Evolutionary conservation across 2,888 invertebrate genomes (phyloP).

Genomic region (Hetaerina titia): DNA sequence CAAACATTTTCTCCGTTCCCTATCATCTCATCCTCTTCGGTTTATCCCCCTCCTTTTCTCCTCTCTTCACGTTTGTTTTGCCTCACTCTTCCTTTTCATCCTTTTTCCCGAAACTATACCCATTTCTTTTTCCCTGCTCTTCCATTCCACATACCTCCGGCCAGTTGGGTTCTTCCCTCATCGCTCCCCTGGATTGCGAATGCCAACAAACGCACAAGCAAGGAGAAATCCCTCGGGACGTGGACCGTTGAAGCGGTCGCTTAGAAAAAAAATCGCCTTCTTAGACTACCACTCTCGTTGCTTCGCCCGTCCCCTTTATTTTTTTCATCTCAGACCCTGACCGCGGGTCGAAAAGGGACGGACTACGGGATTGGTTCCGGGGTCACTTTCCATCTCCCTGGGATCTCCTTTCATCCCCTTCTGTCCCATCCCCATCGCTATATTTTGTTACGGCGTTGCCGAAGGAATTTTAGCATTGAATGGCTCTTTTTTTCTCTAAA

Average conservation of each 20-base stretch:
- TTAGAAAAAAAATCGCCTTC: conserved; percentile 19
- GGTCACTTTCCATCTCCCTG: conserved; percentile 36
- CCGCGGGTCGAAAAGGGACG: conserved; percentile 17
- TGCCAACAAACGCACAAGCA: conserved; percentile 15
- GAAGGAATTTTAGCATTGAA: conserved; percentile 27
- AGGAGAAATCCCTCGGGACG: conserved; percentile 33
- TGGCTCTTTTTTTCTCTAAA: neutral
- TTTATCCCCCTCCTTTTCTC: neutral
- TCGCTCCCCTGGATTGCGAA: neutral
- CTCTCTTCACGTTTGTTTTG: neutral
- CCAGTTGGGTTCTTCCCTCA: neutral
- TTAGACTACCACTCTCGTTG: conserved; percentile 28
- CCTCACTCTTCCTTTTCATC: neutral
- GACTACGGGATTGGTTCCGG: conserved; percentile 49
- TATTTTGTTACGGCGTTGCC: conserved; percentile 32
- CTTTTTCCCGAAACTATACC: neutral
- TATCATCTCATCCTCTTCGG: neutral
- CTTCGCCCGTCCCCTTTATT: neutral
- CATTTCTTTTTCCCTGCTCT: neutral
- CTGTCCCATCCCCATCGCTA: neutral
- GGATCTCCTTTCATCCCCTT: neutral
- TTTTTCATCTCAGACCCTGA: neutral
- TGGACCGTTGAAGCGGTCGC: conserved; percentile 27
- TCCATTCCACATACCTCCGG: neutral
- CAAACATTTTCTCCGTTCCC: conserved; percentile 24